A percentile compares a stretch with the other conserved stretches of the same genome.
These are phyloP conservation scores for Puma concolor DNA, from an alignment of 2,113 vertebrate genomes.

Conservation along the genomic window DNA sequence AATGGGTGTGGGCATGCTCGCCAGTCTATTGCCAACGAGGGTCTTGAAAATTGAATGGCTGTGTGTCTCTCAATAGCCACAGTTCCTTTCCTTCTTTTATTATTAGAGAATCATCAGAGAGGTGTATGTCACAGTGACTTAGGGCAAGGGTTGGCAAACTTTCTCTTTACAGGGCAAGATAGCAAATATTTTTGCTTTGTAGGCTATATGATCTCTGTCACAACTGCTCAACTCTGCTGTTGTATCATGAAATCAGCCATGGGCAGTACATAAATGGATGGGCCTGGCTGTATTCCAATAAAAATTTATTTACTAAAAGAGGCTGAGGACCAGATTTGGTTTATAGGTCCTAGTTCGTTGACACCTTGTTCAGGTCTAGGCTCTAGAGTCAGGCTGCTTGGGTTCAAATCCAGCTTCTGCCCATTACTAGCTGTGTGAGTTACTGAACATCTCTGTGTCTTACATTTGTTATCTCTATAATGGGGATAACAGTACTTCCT, in stretches of 20 bases:
- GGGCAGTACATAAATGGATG: neutral
- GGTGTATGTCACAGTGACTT: neutral
- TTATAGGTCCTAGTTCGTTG: neutral
- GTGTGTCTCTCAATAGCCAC: neutral
- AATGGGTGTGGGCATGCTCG: neutral
- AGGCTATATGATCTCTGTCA: neutral
- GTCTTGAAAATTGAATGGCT: neutral
- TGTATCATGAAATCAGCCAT: neutral
- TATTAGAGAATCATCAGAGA: neutral
- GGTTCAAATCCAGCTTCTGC: neutral
- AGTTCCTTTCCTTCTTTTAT: neutral
- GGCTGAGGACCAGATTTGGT: neutral
- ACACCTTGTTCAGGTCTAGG: neutral
- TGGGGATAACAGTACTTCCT: neutral
- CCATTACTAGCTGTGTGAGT: neutral
- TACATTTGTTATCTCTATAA: neutral
- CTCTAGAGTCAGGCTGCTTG: neutral
- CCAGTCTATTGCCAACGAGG: neutral
- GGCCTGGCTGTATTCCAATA: neutral
- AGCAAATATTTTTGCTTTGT: neutral
- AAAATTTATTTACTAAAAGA: constrained; percentile 40
- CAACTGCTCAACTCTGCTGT: neutral
- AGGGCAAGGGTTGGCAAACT: neutral
- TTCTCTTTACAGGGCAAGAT: neutral
- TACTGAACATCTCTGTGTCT: neutral